Conservation (phyloP, 2,888 invertebrate genomes). For the Anthophora plumipes region DNA sequence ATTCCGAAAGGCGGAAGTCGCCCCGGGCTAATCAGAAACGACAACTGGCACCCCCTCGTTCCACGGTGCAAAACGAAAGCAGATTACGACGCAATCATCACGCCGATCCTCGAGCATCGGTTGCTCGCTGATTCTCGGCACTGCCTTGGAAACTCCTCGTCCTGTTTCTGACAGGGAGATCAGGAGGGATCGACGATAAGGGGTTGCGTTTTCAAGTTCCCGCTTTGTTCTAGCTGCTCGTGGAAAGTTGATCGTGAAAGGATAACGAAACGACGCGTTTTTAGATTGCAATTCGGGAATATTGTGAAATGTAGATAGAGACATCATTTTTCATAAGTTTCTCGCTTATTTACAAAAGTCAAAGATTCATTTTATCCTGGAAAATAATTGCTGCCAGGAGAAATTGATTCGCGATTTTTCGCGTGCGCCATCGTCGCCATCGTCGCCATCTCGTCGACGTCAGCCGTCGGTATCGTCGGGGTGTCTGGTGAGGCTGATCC, state of each 20-base stretch:
- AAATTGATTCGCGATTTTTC: no score
- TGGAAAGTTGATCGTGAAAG: no score
- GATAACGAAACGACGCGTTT: no score
- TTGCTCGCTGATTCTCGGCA: neutral
- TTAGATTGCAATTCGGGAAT: no score
- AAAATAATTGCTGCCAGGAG: no score
- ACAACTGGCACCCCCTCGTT: constrained; percentile 59
- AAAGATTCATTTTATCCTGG: no score
- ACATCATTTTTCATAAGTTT: no score
- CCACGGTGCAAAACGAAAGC: constrained; percentile 80
- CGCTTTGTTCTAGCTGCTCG: no score
- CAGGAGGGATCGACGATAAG: neutral
- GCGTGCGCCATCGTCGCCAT: neutral
- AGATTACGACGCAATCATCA: constrained; percentile 83
- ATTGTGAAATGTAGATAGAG: no score
- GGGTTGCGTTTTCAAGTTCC: neutral
- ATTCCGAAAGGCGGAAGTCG: constrained; percentile 63
- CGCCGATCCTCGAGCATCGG: constrained; percentile 53
- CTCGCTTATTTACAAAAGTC: no score
- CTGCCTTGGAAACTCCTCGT: neutral
- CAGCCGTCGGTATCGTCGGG: constrained; percentile 52
- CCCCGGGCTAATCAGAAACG: constrained; percentile 68
- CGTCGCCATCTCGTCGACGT: constrained; percentile 38
- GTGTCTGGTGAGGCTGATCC: constrained; percentile 69
- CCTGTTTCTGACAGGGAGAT: neutral